Percentiles rank a stretch among this genome's conserved stretches.
Conservation (phyloP, 2,888 invertebrate genomes). For the Stenolophus ochropezus region DNA sequence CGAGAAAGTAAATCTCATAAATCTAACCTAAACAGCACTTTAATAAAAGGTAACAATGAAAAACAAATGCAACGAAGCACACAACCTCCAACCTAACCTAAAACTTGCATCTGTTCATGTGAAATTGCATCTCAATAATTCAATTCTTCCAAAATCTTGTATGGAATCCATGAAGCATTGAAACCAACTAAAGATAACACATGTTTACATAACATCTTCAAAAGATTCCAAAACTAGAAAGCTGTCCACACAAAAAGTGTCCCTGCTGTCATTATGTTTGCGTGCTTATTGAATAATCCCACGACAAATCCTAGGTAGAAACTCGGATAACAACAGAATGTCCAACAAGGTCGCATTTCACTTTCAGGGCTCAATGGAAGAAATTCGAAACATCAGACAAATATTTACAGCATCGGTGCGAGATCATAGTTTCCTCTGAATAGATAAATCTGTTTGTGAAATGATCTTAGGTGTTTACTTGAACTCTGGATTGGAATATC, state of each 20-base stretch:
- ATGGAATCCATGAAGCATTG: slow-evolving; percentile 4
- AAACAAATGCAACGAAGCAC: neutral
- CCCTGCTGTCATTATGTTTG: slow-evolving; percentile 32
- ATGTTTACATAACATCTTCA: slow-evolving; percentile 39
- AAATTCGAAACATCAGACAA: slow-evolving; percentile 40
- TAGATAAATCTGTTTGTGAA: slow-evolving; percentile 42
- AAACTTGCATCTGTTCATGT: neutral
- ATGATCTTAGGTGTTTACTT: slow-evolving; percentile 2
- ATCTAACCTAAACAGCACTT: neutral
- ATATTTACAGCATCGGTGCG: slow-evolving; percentile 17
- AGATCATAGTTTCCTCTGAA: slow-evolving; percentile 28
- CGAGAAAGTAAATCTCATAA: neutral
- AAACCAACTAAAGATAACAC: slow-evolving; percentile 23
- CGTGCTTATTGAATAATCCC: slow-evolving; percentile 33
- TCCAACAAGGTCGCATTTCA: slow-evolving; percentile 39
- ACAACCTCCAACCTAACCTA: too few species aligned
- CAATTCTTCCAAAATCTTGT: neutral
- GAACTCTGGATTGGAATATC: slow-evolving; percentile 7
- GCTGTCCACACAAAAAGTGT: slow-evolving; percentile 29
- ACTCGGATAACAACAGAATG: neutral
- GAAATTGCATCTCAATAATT: neutral
- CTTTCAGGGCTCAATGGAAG: slow-evolving; percentile 10
- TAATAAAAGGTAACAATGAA: neutral
- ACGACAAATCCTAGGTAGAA: slow-evolving; percentile 38
- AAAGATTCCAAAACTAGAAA: slow-evolving; percentile 35